Conservation (phyloP, 1,140 invertebrate genomes). For the Micrasema minimum region DNA sequence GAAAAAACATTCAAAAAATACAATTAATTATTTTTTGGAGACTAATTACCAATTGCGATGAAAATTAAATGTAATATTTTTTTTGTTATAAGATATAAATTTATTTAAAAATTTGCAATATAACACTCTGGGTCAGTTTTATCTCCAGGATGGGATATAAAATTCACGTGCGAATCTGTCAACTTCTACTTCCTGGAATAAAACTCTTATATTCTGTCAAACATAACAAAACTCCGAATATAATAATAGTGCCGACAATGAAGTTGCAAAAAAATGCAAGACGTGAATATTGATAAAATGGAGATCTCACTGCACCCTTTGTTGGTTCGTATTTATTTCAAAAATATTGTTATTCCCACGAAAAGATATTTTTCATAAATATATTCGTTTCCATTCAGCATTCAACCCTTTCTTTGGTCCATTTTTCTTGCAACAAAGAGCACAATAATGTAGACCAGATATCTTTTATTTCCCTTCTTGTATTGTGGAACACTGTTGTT, state of each 20-base stretch:
- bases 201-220: conserved; percentile 16
- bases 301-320: conserved; percentile 37
- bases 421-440: conserved; percentile 45
- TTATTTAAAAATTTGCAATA: too few species aligned
- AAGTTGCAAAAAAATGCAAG: conserved; percentile 25
- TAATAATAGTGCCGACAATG: conserved; percentile 21
- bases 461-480: conserved; percentile 43
- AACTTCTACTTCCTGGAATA: conserved; percentile 43
- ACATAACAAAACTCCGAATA: conserved; percentile 20
- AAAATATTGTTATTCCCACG: conserved; percentile 52
- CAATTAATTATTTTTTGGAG: too few species aligned
- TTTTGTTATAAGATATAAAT: too few species aligned
- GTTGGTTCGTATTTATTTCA: conserved; percentile 48
- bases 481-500: too few species aligned
- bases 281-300: conserved; percentile 34
- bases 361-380: conserved; percentile 51
- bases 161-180: conserved; percentile 40
- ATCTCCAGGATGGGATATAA: neutral
- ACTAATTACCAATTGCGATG: too few species aligned
- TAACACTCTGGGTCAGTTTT: too few species aligned
- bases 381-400: conserved; percentile 47
- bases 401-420: conserved; percentile 50
- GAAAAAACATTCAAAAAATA: too few species aligned
- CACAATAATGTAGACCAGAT: conserved; percentile 49
- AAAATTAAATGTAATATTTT: too few species aligned